Base-by-base conservation (phyloP, 2,888 invertebrate genomes). In the Deilephila porcellus region DNA sequence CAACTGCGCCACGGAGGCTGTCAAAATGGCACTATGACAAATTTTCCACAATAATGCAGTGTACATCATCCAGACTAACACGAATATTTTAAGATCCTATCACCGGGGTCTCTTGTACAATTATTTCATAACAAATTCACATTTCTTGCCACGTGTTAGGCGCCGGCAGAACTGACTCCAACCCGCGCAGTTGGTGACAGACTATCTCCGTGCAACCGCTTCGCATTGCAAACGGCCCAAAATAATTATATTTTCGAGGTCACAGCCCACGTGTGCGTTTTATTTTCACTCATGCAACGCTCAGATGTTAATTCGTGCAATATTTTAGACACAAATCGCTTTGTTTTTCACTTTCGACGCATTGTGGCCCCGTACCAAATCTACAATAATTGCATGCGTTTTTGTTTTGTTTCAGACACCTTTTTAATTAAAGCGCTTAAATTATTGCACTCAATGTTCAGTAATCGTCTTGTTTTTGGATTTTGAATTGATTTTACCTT, bases 161-260 rank as follows among this genome's bases (percentile, higher is more conserved):
- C 34, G 11, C 11, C 20, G 67, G 56, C 34, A 52, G 20, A 32
- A 20, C 25, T 53, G 8, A 37, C 52, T 25, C 37, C 56, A 20
- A 37, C 56, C 29, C 56, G n/a, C 53, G 70, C 78, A 76, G 76
- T 78, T 79, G 80, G 86, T 83, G 85, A 86, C 82, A 81, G 79
- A 79, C 78, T 80, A 78, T 79, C 79, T 81, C 74, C 75, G 81
- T 84, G 81, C 82, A 85, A 67, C 75, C 74, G 73, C 77, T 81
- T 83, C 78, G 71, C 82, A 80, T 83, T 86, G 84, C 83, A 80
- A 73, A 79, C 52, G 52, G 88, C 88, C 90, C 77, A 78, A 91
- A 90, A 93, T 92, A 93, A 91, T 92, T 90, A 90, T 82, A 85
- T 80, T 83, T 79, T 83, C 90, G 90, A 93, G 93, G 93, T 87